Evolutionary conservation across 35 echinoderm and acorn worm species (phyloP), one percentile per base, ranked within the genome.

Genomic region (Ophiothrix spiculata): DNA sequence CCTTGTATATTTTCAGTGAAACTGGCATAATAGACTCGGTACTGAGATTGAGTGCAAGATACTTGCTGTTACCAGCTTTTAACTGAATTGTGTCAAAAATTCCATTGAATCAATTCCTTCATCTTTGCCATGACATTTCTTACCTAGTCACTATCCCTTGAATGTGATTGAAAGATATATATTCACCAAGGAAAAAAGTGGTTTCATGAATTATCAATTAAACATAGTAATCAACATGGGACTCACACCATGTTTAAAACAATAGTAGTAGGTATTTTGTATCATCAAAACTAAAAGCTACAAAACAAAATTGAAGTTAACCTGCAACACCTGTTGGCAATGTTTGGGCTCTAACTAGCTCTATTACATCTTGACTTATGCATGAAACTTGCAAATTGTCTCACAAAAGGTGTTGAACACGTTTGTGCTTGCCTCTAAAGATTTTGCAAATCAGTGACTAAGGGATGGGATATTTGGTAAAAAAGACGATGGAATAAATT

Each of bases 371-470:
- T 69, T 69, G 60, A n/a, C 10, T 15, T n/a, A 69, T 69, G 10
- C 25, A 10, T 15, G 25, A 15, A n/a, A 15, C 3, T n/a, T 69
- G 8, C 10, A 10, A 69, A 69, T 69, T 69, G 60, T 69, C 60
- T 69, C 60, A 15, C 42, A 69, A 69, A 69, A 69, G 60, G 60
- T n/a, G 60, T 69, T 69, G 29, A 28, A 69, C 60, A 69, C 60
- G 60, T 69, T 69, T 69, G 60, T 69, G 23, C 60, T 28, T 69
- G 60, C 60, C 60, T n/a, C n/a, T 28, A n/a, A 28, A 25, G 60
- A 28, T 28, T n/a, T 28, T 69, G 17, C 60, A 25, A n/a, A n/a
- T 28, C 60, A 69, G 25, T 69, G 60, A 69, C 60, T n/a, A n/a
- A 69, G 25, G 23, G 25, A n/a, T 2, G 23, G 60, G 60, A 2